Conservation (phyloP, 2,888 invertebrate species). For the Tetropium fuscum region DNA sequence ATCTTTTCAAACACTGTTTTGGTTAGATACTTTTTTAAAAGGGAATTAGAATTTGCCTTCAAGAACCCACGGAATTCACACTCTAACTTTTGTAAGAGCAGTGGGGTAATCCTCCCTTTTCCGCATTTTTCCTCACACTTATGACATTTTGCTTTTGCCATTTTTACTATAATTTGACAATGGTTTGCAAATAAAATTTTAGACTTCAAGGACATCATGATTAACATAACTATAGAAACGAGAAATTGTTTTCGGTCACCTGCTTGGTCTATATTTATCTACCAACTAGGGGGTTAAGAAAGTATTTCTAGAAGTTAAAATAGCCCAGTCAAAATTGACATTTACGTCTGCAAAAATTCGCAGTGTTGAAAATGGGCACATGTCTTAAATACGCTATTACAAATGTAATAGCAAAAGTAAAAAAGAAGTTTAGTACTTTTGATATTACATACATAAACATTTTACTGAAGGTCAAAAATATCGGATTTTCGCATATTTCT, state of each 20-base stretch:
- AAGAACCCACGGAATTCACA: constrained; percentile 66
- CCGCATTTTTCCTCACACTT: constrained; percentile 57
- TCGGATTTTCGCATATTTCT: no score
- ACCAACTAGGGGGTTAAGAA: no score
- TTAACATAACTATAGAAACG: constrained; percentile 9
- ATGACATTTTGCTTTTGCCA: constrained; percentile 49
- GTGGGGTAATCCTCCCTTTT: constrained; percentile 59
- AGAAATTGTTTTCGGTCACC: not conserved
- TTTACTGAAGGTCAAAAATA: no score
- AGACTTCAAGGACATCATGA: not conserved
- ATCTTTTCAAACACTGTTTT: constrained; percentile 68
- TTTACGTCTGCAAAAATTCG: no score
- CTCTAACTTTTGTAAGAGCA: constrained; percentile 66
- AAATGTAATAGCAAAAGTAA: no score
- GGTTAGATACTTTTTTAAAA: constrained; percentile 74
- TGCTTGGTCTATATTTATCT: no score
- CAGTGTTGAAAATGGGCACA: no score
- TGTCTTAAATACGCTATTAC: no score
- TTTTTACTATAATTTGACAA: constrained; percentile 23
- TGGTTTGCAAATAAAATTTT: not conserved
- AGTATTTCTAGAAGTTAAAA: no score
- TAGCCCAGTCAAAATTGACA: no score
- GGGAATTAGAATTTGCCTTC: constrained; percentile 69
- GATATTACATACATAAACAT: no score
- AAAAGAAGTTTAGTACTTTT: no score